Conservation (phyloP, 2,113 vertebrate species). For the Pteruthius melanotis region DNA sequence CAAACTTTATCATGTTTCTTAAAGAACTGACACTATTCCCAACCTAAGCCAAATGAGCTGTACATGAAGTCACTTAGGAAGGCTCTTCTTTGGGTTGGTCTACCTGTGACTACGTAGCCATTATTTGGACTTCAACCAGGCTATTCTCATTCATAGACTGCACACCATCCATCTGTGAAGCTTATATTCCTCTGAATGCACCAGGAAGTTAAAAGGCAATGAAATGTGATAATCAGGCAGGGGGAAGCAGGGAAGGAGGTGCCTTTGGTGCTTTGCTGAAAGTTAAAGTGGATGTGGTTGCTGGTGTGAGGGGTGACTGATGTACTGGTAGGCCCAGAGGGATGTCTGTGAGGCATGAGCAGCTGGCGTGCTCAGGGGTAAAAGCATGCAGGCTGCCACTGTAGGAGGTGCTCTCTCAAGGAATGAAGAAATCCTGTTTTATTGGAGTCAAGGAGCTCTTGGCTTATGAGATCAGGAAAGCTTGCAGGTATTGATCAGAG, state of each 20-base stretch:
- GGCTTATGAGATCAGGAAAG: not conserved
- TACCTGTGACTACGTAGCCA: not conserved
- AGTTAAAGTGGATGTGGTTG: not conserved
- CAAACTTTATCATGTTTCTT: not conserved
- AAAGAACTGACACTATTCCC: not conserved
- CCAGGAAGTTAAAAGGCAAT: not conserved
- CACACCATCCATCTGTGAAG: not conserved
- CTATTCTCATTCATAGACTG: not conserved
- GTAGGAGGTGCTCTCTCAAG: not conserved
- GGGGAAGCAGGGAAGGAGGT: not conserved
- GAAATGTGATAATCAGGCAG: not conserved
- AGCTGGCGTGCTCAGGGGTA: not conserved
- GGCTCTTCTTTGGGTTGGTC: not conserved
- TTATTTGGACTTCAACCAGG: not conserved
- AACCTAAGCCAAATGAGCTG: not conserved
- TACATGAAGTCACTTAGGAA: not conserved
- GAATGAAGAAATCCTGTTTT: not conserved
- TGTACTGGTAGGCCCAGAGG: not conserved
- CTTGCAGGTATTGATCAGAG: not conserved
- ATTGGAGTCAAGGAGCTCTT: not conserved
- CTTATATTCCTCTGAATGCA: not conserved
- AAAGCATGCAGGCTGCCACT: not conserved
- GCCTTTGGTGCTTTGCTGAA: not conserved
- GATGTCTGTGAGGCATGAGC: not conserved
- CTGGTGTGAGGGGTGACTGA: not conserved